These are phyloP conservation scores for Rhagoletis pomonella DNA, from an alignment of 1,140 invertebrate genomes.

Conservation along the genomic window DNA sequence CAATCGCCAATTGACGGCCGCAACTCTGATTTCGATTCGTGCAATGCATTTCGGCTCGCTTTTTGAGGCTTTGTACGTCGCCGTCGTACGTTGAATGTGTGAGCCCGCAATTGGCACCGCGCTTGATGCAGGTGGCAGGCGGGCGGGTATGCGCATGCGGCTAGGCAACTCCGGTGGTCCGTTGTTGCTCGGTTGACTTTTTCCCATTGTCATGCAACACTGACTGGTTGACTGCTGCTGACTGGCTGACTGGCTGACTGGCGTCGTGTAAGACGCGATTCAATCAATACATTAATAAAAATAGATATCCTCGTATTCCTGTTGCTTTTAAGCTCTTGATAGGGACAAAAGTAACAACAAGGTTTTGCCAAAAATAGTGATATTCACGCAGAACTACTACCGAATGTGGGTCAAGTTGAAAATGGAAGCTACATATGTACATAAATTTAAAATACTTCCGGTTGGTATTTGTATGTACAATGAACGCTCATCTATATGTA, in stretches of 20 bases:
- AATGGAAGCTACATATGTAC: too few species aligned
- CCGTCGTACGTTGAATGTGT: not conserved
- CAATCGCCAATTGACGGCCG: conserved; percentile 26
- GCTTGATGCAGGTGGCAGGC: conserved; percentile 17
- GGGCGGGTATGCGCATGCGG: not conserved
- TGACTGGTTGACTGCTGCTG: too few species aligned
- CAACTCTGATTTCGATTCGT: conserved; percentile 32
- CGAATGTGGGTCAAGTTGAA: conserved; percentile 35
- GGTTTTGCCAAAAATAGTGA: not conserved
- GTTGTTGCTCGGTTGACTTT: not conserved
- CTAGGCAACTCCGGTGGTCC: conserved; percentile 14
- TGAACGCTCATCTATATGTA: not conserved
- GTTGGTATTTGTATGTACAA: conserved; percentile 1
- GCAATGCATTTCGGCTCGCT: conserved; percentile 43
- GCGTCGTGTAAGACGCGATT: not conserved
- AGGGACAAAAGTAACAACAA: too few species aligned
- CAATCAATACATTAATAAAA: not conserved
- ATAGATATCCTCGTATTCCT: too few species aligned
- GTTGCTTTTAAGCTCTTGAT: too few species aligned
- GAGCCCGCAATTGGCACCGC: too few species aligned
- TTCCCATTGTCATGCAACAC: too few species aligned
- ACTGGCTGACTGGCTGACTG: too few species aligned
- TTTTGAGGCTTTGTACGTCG: conserved; percentile 28
- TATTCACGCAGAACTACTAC: not conserved
- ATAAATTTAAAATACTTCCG: conserved; percentile 29